These are phyloP conservation scores for Grammomys dolichurus DNA, from an alignment of 2,113 vertebrate genomes.

Conservation along the genomic window DNA sequence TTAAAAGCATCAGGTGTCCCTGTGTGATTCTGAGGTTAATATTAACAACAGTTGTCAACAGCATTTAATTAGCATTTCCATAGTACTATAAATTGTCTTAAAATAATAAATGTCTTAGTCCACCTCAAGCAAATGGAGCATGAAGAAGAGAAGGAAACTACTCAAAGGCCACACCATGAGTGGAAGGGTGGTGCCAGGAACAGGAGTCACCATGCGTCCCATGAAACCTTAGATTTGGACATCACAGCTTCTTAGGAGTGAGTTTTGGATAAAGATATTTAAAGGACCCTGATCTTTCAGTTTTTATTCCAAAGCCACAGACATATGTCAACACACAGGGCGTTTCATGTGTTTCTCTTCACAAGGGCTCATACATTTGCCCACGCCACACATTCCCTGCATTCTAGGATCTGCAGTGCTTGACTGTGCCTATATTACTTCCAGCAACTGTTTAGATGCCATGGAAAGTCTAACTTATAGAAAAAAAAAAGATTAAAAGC, in stretches of 20 bases:
- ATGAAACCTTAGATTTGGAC: conserved; percentile 29
- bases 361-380: neutral
- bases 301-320: conserved; percentile 59
- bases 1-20: conserved; percentile 54
- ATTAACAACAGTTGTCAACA: conserved; percentile 39
- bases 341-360: conserved; percentile 20
- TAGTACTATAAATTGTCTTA: conserved; percentile 66
- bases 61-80: conserved; percentile 46
- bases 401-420: conserved; percentile 18
- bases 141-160: conserved; percentile 47
- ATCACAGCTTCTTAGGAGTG: conserved; percentile 10
- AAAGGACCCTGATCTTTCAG: conserved; percentile 54
- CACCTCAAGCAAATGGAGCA: conserved; percentile 57
- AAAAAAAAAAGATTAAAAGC: conserved; percentile 68
- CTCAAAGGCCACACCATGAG: conserved; percentile 25
- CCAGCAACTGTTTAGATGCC: conserved; percentile 54
- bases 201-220: conserved; percentile 24
- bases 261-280: conserved; percentile 58
- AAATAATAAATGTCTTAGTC: conserved; percentile 69
- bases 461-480: conserved; percentile 63
- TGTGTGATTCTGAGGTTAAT: conserved; percentile 55
- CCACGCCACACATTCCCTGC: neutral
- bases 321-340: conserved; percentile 28
- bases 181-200: neutral
- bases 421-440: conserved; percentile 25